Percentiles rank a stretch among this genome's conserved stretches.
These are phyloP conservation scores for Lasiurus borealis DNA, from an alignment of 2,113 vertebrate genomes.

Conservation along the genomic window DNA sequence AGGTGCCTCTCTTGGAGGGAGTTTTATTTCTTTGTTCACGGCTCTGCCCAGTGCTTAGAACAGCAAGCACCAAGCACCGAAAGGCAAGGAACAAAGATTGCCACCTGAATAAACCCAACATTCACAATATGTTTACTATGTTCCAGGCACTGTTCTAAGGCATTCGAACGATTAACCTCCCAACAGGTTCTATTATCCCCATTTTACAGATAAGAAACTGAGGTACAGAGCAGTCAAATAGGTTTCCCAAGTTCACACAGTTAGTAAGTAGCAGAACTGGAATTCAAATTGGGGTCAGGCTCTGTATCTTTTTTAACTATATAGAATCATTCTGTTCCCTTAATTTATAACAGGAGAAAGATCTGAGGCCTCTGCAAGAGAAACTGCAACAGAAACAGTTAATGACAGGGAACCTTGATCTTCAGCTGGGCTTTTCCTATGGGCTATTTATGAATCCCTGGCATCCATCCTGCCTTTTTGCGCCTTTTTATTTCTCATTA, in stretches of 20 bases:
- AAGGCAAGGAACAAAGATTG: background rate
- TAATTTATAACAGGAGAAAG: background rate
- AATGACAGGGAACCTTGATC: background rate
- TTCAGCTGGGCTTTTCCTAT: background rate
- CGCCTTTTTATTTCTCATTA: background rate
- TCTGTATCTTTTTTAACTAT: background rate
- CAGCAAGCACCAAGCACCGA: background rate
- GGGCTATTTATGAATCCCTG: background rate
- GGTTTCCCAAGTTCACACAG: constrained; percentile 37
- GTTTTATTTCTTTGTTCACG: background rate
- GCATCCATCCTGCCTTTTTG: background rate
- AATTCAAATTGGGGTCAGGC: constrained; percentile 6
- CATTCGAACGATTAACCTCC: background rate
- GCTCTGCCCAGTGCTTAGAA: background rate
- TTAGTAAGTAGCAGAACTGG: background rate
- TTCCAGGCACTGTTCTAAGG: background rate
- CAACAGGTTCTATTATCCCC: background rate
- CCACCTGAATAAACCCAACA: background rate
- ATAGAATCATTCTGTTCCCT: background rate
- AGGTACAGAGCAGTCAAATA: background rate
- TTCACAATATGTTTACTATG: background rate
- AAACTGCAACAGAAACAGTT: background rate
- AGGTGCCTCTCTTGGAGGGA: background rate
- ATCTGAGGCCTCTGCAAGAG: background rate
- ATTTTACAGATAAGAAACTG: constrained; percentile 32